Evolutionary conservation across 2,113 vertebrate species (phyloP).

Genomic region (Lepisosteus osseus): DNA sequence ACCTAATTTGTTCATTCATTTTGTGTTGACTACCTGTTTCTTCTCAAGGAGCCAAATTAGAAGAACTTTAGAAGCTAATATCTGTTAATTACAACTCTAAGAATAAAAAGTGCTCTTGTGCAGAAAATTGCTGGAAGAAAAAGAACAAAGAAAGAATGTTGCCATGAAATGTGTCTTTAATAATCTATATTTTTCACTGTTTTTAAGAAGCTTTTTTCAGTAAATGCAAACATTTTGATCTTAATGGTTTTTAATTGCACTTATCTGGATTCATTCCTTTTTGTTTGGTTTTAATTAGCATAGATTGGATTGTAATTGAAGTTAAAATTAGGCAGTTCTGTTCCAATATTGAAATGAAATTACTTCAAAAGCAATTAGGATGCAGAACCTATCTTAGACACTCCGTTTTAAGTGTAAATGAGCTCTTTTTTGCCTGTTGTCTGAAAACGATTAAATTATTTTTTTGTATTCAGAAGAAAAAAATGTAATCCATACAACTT

Average conservation of each 20-base stretch:
- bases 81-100: not conserved
- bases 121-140: not conserved
- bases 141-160: not conserved
- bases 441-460: not conserved
- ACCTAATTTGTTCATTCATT: no score
- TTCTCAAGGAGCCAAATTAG: no score
- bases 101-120: not conserved
- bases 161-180: not conserved
- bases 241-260: constrained; percentile 3
- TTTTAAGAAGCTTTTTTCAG: no score
- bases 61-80: not conserved
- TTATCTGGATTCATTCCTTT: constrained; percentile 12
- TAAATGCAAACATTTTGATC: not conserved
- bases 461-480: not conserved
- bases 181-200: not conserved
- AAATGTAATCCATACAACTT: not conserved
- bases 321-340: constrained; percentile 13
- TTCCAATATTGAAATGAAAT: not conserved
- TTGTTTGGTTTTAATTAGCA: constrained; percentile 8
- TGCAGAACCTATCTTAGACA: constrained; percentile 3
- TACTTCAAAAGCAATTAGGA: constrained; percentile 9
- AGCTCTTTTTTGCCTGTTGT: constrained; percentile 1
- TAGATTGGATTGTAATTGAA: constrained; percentile 13
- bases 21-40: no score
- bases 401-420: constrained; percentile 9